phyloP scores from a whole-genome alignment of 2,797 vertebrate genomes.

The Bothrops alternatus region DNA sequence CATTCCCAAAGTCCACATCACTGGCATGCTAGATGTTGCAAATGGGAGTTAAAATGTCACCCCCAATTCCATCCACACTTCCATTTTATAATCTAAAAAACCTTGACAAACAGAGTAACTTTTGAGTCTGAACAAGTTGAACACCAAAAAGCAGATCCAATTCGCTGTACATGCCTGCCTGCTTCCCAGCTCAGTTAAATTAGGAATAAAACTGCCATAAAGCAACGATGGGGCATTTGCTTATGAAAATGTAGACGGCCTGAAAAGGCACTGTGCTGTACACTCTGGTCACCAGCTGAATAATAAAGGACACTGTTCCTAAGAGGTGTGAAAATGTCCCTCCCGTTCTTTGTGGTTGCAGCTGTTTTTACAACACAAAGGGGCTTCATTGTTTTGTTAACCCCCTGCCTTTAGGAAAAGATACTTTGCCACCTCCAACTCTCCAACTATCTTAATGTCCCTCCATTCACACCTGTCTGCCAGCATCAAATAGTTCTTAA shows the following conservation, averaged over 20 bases:
- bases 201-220: not conserved
- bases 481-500: not conserved
- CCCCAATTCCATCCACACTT: not conserved
- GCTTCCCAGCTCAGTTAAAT: not conserved
- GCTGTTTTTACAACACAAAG: constrained; percentile 22
- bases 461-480: not conserved
- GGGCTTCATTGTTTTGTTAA: not conserved
- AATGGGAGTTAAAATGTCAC: not conserved
- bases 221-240: not conserved
- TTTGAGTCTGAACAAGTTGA: not conserved
- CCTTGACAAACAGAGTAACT: no score
- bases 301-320: not conserved
- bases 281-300: not conserved
- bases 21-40: not conserved
- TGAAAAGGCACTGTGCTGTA: not conserved
- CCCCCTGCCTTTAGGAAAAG: not conserved
- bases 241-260: not conserved
- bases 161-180: not conserved
- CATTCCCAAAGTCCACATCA: not conserved
- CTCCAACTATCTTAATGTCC: not conserved
- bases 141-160: not conserved
- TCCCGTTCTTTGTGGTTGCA: not conserved
- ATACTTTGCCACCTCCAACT: not conserved
- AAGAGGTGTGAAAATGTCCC: not conserved
- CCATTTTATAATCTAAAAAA: not conserved